A percentile compares a stretch with the other conserved stretches of the same genome.
Conservation (phyloP, 2,113 vertebrate genomes). For the Ptilonorhynchus violaceus region DNA sequence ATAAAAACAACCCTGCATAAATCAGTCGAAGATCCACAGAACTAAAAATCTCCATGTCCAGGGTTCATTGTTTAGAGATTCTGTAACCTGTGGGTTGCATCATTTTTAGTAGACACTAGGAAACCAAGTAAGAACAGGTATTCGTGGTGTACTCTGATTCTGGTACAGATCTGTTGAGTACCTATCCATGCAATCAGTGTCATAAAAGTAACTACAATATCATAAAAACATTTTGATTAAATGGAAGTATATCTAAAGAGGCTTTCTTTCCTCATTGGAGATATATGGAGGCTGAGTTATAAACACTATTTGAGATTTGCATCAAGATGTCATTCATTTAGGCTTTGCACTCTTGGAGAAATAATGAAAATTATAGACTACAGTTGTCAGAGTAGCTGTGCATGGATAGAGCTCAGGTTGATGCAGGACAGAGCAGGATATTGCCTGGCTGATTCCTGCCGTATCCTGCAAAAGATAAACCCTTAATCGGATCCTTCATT, state of each 20-base stretch:
- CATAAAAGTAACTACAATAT: neutral
- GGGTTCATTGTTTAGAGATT: neutral
- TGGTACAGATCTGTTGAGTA: neutral
- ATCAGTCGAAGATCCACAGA: neutral
- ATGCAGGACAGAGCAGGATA: neutral
- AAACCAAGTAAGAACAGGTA: neutral
- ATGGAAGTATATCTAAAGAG: neutral
- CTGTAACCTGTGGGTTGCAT: neutral
- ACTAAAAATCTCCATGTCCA: neutral
- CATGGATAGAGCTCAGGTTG: neutral
- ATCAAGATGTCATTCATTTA: neutral
- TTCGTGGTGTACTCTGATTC: neutral
- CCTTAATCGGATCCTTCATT: constrained; percentile 42
- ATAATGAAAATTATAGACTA: neutral
- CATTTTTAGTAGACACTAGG: neutral
- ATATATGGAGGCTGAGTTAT: neutral
- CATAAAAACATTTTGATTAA: neutral
- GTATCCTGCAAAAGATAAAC: neutral
- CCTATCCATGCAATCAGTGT: neutral
- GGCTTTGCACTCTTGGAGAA: neutral
- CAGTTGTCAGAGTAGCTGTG: neutral
- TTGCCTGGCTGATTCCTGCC: neutral
- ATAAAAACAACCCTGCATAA: neutral
- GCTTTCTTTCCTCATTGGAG: neutral
- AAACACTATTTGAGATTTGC: neutral